Conservation (phyloP, 2,888 invertebrate genomes). For the Cartodere bifasciata region DNA sequence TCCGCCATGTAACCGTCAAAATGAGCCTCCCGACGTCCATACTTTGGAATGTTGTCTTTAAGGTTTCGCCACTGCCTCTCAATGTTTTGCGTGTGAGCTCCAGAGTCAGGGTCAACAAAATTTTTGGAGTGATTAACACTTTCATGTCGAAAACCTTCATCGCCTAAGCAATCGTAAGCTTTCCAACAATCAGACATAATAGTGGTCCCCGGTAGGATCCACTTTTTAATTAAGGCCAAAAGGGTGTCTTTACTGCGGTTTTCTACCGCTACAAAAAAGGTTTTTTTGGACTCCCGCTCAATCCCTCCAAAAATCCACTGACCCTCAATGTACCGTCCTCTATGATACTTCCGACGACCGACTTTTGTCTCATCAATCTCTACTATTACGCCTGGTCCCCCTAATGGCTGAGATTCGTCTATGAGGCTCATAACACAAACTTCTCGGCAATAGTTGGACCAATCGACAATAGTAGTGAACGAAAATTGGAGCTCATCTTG, state of each 20-base stretch:
- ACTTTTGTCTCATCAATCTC: constrained; percentile 7
- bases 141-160: constrained; percentile 13
- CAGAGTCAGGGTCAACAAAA: constrained; percentile 17
- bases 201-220: constrained; percentile 10
- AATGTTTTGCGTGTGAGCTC: constrained; percentile 5
- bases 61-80: constrained; percentile 3
- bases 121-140: constrained; percentile 16
- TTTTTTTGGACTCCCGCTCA: constrained; percentile 4
- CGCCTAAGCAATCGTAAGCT: constrained; percentile 4
- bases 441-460: constrained; percentile 6
- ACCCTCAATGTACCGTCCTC: constrained; percentile 4
- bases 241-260: constrained; percentile 2
- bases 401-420: neutral
- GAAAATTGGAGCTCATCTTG: neutral
- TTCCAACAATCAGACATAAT: constrained; percentile 11
- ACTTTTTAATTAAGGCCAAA: constrained; percentile 5
- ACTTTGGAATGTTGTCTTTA: neutral
- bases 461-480: constrained; percentile 3
- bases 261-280: constrained; percentile 6
- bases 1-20: constrained; percentile 4
- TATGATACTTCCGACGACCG: constrained; percentile 4
- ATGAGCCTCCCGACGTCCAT: neutral
- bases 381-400: constrained; percentile 2
- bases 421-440: neutral
- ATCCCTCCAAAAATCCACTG: constrained; percentile 8